These are phyloP conservation scores for Characodon lateralis DNA, from an alignment of 2,797 vertebrate species.

Conservation along the genomic window DNA sequence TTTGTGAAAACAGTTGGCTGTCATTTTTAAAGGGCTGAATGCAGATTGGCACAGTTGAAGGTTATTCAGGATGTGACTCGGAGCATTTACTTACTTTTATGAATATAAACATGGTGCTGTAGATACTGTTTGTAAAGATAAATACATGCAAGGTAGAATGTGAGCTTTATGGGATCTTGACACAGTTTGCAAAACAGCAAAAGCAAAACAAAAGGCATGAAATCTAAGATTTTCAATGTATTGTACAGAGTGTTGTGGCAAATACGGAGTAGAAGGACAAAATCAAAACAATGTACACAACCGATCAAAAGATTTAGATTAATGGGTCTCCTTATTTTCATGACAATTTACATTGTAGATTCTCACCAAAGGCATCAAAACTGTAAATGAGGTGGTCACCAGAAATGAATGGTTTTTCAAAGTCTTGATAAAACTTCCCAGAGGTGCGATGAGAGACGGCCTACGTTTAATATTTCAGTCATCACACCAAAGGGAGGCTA, in stretches of 20 bases:
- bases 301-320: too few species aligned
- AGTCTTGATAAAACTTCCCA: too few species aligned
- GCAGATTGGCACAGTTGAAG: constrained; percentile 8
- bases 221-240: background rate
- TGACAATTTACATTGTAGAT: too few species aligned
- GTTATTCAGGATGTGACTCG: background rate
- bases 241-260: background rate
- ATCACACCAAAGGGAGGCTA: too few species aligned
- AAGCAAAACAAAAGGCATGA: background rate
- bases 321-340: too few species aligned
- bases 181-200: background rate
- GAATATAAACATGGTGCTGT: background rate
- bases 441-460: too few species aligned
- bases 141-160: background rate
- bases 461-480: too few species aligned
- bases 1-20: background rate
- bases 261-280: background rate
- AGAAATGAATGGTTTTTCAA: too few species aligned
- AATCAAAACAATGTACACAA: background rate
- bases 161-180: background rate
- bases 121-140: background rate
- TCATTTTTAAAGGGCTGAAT: background rate
- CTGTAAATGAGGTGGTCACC: too few species aligned
- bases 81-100: background rate
- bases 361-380: too few species aligned